Base-by-base conservation (phyloP, 1,140 invertebrate genomes). In the Oedothorax gibbosus region DNA sequence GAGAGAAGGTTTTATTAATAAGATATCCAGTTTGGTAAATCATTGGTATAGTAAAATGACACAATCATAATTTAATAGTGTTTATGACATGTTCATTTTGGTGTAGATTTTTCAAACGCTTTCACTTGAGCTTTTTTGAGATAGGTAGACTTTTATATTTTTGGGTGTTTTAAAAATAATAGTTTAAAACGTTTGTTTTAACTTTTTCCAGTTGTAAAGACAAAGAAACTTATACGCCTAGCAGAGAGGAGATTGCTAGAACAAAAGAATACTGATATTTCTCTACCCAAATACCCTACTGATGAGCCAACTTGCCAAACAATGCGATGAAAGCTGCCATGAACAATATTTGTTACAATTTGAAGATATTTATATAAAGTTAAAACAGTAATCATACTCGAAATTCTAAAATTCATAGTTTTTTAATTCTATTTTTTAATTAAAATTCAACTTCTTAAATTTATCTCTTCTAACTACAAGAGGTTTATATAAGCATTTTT, bases 191-290 rank as follows among this genome's bases (percentile, higher is more conserved):
- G 5, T 11, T 11, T 60, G 12, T 7, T 60, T 60, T n/a, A 60
- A 12, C 57, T 57, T 14, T n/a, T 73, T 76, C 3, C 57, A 84
- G 81, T 84, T 49, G 72, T 84, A 53, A 76, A 84, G 60, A 84
- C 81, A 6, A 84, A 84, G 62, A 75, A 76, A 57, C 21, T 84
- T 2, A 64, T 84, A 6, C 56, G 81, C 0, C 50, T 56, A 57
- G 81, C 72, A 62, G 81, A 84, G 75, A 53, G 35, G 18, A 68
- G 66, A 49, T 53, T 84, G 9, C 57, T 84, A 15, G 71, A 84
- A 49, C 73, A 56, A 10, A 21, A 68, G 49, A 65, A 50, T 53
- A 56, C 35, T 56, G 69, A 82, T 20, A 57, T 72, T 18, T 15
- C 57, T n/a, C 12, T 84, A 50, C 54, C 71, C 51, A 84, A 84